Evolutionary conservation across 2,888 invertebrate genomes (phyloP), one percentile per base, ranked within the genome.

Genomic region (Caenorhabditis sulstoni): DNA sequence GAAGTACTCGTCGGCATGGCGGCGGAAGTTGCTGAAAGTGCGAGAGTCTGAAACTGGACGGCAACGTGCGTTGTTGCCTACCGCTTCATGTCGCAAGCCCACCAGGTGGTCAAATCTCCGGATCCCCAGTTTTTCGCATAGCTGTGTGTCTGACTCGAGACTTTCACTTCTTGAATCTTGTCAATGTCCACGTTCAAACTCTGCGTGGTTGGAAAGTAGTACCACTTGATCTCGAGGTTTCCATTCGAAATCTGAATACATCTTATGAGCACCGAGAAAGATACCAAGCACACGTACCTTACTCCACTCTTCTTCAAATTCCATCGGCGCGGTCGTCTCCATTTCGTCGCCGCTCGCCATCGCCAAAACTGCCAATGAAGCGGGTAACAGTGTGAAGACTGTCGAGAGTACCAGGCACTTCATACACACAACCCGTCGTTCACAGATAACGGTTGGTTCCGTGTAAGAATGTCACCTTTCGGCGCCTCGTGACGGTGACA

Each of bases 21-120:
- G 35, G 39, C 78, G 78, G 67, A 78, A 78, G 47, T 78, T 78
- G 18, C 78, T 76, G 37, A 41, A 75, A 61, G 5, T 23, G n/a
- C 1, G 44, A 44, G 22, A 65, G n/a, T n/a, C 78, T 76, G 37
- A 41, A 75, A 61, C 1, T 23, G n/a, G 1, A 29, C 29, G 22
- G 53, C 1, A 5, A 7, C 35, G 22, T 37, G 9, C n/a, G 29
- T 29, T 29, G 1, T n/a, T 1, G 16, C 18, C 23, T 35, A 77
- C 77, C 77, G 16, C 35, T 78, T 78, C 78, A 78, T 78, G 37
- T 78, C 78, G 47, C 78, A 78, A 3, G 78, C 78, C 78, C 78
- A 78, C 78, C 78, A 78, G 4, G 73, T 61, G 3, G 12, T 8
- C 0, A 78, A 16, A 16, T 66, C 71, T 16, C 62, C 57, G 14